Conservation (phyloP, 2,888 invertebrate species). For the Rotaria sp. region DNA sequence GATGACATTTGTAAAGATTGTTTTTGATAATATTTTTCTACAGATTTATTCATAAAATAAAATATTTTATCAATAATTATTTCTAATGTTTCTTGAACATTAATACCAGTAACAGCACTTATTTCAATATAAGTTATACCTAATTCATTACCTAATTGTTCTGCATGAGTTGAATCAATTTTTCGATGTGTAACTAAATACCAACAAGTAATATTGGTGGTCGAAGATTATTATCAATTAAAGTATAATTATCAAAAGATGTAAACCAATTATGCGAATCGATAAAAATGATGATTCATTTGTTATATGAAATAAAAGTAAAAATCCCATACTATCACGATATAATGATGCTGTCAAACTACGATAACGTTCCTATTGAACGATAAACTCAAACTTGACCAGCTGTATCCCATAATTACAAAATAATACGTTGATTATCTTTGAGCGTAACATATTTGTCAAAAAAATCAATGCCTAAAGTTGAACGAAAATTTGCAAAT, state of each 20-base stretch:
- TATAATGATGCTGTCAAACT: conserved; percentile 49
- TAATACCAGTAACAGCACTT: not conserved
- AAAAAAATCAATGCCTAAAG: conserved; percentile 91
- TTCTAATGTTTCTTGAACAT: not conserved
- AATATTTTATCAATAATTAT: not conserved
- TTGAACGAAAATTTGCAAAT: conserved; percentile 85
- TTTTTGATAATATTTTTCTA: not conserved
- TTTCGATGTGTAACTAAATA: conserved; percentile 70
- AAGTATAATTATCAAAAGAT: not conserved
- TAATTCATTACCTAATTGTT: conserved; percentile 3
- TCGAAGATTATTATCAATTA: not conserved
- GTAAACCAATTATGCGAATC: not conserved
- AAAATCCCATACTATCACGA: conserved; percentile 47
- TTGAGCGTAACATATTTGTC: conserved; percentile 73
- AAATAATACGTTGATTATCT: not conserved
- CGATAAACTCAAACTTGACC: not conserved
- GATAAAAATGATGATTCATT: conserved; percentile 11
- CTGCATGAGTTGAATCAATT: conserved; percentile 44
- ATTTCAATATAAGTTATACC: not conserved
- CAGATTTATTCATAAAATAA: not conserved
- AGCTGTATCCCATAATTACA: not conserved
- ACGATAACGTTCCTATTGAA: not conserved
- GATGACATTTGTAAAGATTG: not conserved
- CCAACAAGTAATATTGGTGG: not conserved
- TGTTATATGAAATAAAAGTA: not conserved